These are phyloP conservation scores for Mus minutoides DNA, from an alignment of 2,797 vertebrate genomes.

Conservation along the genomic window DNA sequence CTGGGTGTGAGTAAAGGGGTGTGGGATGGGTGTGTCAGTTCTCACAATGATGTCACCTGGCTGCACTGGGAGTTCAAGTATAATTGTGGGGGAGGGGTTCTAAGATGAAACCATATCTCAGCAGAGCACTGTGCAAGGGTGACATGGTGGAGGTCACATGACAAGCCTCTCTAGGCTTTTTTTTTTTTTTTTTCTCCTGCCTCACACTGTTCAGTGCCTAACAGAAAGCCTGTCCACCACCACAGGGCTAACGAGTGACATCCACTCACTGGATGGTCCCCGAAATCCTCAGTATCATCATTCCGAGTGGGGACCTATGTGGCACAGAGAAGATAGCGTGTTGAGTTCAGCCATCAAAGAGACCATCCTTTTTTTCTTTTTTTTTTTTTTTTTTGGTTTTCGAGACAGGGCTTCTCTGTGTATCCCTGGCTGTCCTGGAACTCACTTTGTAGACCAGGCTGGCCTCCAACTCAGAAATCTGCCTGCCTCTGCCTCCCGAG, in stretches of 20 bases:
- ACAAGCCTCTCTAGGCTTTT: background rate
- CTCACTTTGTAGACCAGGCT: too few species aligned
- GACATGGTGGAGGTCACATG: background rate
- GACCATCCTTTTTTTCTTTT: too few species aligned
- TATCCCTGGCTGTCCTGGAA: too few species aligned
- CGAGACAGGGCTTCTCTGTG: too few species aligned
- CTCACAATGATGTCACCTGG: accelerated
- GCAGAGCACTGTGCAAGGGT: background rate
- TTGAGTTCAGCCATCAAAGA: background rate
- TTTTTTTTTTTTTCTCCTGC: background rate
- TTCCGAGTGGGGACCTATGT: background rate
- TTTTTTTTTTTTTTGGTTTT: too few species aligned
- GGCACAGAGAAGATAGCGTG: background rate
- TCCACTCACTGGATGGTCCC: accelerated
- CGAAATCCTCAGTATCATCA: too few species aligned
- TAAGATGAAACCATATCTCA: background rate
- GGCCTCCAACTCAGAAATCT: too few species aligned
- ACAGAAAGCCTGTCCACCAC: background rate
- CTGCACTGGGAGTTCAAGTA: background rate
- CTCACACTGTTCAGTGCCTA: background rate
- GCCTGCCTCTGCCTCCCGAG: too few species aligned
- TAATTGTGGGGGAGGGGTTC: too few species aligned
- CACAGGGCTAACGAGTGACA: background rate
- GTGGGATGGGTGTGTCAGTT: background rate
- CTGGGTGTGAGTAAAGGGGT: too few species aligned